Percentiles rank a stretch among this genome's conserved stretches.
Conservation (phyloP, 1,140 invertebrate genomes). For the Schlechtendalia chinensis region DNA sequence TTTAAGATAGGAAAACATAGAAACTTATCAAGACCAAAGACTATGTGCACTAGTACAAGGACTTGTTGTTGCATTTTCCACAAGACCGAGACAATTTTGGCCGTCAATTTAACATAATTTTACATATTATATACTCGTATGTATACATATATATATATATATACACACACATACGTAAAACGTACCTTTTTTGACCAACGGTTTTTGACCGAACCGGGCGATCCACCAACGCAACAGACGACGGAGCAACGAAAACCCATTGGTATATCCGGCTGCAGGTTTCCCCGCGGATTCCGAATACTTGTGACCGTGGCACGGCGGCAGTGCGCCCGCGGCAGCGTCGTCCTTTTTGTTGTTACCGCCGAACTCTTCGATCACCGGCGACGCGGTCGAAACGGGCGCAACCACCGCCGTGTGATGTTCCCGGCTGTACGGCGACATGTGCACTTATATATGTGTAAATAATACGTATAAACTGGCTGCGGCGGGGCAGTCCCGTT, state of each 20-base stretch:
- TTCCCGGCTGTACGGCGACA: constrained; percentile 45
- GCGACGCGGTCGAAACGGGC: constrained; percentile 18
- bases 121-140: too few relatives aligned
- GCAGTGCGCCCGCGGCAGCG: neutral
- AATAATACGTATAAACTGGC: neutral
- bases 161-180: neutral
- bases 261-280: constrained; percentile 14
- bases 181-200: constrained; percentile 41
- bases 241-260: constrained; percentile 25
- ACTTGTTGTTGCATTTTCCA: too few relatives aligned
- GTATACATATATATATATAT: too few relatives aligned
- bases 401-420: constrained; percentile 26
- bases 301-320: neutral
- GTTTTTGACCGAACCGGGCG: constrained; percentile 34
- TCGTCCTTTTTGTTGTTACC: constrained; percentile 5
- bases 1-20: too few relatives aligned
- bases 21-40: too few relatives aligned
- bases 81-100: too few relatives aligned
- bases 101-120: too few relatives aligned
- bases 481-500: neutral
- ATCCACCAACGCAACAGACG: constrained; percentile 40
- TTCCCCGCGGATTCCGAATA: constrained; percentile 20
- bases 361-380: constrained; percentile 40
- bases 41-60: too few relatives aligned
- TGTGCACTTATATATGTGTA: neutral